Percentiles rank a stretch among this genome's conserved stretches.
Evolutionary conservation across 2,113 vertebrate genomes (phyloP).

Genomic region (Entelurus aequoreus): DNA sequence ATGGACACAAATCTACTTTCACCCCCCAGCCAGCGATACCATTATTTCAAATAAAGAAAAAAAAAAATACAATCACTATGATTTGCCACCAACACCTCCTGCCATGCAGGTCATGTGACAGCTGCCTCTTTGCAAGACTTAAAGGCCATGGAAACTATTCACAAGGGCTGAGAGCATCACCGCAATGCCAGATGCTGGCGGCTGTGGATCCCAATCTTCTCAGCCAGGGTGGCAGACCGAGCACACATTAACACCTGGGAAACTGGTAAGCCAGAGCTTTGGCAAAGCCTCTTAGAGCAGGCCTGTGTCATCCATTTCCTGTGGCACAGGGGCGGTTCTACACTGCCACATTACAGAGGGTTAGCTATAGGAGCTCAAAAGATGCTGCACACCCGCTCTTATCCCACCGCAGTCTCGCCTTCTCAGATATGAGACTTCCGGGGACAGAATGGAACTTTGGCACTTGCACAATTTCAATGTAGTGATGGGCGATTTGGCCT

Average conservation of each 20-base stretch:
- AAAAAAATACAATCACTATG: background rate
- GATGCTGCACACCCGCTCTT: slow-evolving; percentile 14
- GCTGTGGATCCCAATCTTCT: slow-evolving; percentile 46
- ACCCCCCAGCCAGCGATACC: slow-evolving; percentile 1
- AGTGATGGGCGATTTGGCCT: too few species aligned
- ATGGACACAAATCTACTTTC: slow-evolving; percentile 26
- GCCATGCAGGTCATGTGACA: slow-evolving; percentile 14
- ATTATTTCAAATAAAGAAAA: slow-evolving; percentile 5
- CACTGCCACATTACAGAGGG: slow-evolving; percentile 30
- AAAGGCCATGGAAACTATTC: slow-evolving; percentile 3
- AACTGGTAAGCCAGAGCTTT: slow-evolving; percentile 65
- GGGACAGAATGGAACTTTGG: slow-evolving; percentile 25
- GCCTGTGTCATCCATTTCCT: slow-evolving; percentile 52
- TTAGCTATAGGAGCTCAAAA: slow-evolving; percentile 8
- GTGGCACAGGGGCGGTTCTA: slow-evolving; percentile 46
- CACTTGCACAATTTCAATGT: background rate
- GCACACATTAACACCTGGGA: slow-evolving; percentile 69
- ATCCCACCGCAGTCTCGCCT: slow-evolving; percentile 16
- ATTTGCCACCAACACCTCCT: slow-evolving; percentile 14
- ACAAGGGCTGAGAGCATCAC: slow-evolving; percentile 27
- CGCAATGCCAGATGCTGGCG: slow-evolving; percentile 31
- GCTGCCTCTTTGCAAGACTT: slow-evolving; percentile 1
- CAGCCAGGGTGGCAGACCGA: slow-evolving; percentile 53
- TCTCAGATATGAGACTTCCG: slow-evolving; percentile 33
- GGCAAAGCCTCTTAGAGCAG: slow-evolving; percentile 63